Evolutionary conservation across 2,888 invertebrate genomes (phyloP).

Genomic region (Amphipyra berbera): DNA sequence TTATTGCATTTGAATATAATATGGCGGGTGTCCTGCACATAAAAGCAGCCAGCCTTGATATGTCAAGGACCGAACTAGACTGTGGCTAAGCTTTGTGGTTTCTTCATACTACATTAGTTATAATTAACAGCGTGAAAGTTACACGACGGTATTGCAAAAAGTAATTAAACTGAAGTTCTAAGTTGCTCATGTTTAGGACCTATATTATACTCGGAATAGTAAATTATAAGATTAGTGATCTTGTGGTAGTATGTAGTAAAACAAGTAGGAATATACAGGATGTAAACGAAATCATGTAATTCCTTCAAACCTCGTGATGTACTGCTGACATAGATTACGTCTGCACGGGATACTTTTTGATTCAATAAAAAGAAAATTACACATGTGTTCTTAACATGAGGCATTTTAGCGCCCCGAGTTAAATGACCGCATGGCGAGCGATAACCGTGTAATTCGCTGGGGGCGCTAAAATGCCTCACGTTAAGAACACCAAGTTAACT

Average conservation of each 20-base stretch:
- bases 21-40: slow-evolving; percentile 49
- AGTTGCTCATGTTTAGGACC: not conserved
- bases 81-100: slow-evolving; percentile 23
- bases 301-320: too few relatives aligned
- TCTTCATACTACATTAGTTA: slow-evolving; percentile 25
- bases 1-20: slow-evolving; percentile 78
- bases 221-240: slow-evolving; percentile 15
- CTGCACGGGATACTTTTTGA: too few relatives aligned
- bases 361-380: too few relatives aligned
- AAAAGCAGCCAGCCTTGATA: slow-evolving; percentile 66
- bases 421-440: too few relatives aligned
- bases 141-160: slow-evolving; percentile 24
- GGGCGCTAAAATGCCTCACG: too few relatives aligned
- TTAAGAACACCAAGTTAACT: too few relatives aligned
- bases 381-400: too few relatives aligned
- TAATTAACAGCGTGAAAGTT: slow-evolving; percentile 29
- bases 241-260: slow-evolving; percentile 12
- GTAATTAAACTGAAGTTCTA: slow-evolving; percentile 22
- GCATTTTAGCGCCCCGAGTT: too few relatives aligned
- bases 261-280: too few relatives aligned
- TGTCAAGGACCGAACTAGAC: slow-evolving; percentile 66
- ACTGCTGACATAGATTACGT: too few relatives aligned
- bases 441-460: too few relatives aligned
- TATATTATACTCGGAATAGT: slow-evolving; percentile 8
- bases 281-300: too few relatives aligned